Conservation (phyloP, 2,113 vertebrate species). For the Cynopterus brachyotis region DNA sequence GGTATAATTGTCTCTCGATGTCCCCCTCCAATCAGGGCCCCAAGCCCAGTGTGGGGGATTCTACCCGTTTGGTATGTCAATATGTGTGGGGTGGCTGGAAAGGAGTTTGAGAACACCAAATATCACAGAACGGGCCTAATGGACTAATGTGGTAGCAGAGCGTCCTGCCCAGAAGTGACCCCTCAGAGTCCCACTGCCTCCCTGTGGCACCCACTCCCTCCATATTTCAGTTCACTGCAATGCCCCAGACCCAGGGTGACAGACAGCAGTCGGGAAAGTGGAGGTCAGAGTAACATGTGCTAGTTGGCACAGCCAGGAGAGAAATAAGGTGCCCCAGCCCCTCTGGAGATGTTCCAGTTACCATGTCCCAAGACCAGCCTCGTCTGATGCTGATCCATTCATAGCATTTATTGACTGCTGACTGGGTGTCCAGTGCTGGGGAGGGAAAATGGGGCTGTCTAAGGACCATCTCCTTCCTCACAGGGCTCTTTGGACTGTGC, state of each 20-base stretch:
- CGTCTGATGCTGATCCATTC: neutral
- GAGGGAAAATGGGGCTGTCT: neutral
- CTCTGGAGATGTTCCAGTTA: neutral
- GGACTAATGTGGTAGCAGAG: rapidly evolving
- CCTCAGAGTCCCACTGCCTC: neutral
- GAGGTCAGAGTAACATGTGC: neutral
- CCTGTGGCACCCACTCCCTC: neutral
- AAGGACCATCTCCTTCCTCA: neutral
- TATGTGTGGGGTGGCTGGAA: neutral
- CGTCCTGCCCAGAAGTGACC: neutral
- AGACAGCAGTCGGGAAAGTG: neutral
- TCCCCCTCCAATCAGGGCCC: neutral
- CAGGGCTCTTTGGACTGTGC: neutral
- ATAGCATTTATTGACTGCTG: conserved; percentile 58
- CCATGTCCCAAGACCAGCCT: neutral
- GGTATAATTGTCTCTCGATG: neutral
- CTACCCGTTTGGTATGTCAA: neutral
- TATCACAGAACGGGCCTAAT: neutral
- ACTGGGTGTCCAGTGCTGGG: neutral
- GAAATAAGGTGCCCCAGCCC: neutral
- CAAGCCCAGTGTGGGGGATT: too few relatives aligned
- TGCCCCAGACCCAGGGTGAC: neutral
- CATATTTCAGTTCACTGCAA: neutral
- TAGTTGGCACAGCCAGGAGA: neutral
- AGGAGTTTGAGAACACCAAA: neutral